Conservation (phyloP, 2,113 vertebrate species). For the Callorhinus ursinus region DNA sequence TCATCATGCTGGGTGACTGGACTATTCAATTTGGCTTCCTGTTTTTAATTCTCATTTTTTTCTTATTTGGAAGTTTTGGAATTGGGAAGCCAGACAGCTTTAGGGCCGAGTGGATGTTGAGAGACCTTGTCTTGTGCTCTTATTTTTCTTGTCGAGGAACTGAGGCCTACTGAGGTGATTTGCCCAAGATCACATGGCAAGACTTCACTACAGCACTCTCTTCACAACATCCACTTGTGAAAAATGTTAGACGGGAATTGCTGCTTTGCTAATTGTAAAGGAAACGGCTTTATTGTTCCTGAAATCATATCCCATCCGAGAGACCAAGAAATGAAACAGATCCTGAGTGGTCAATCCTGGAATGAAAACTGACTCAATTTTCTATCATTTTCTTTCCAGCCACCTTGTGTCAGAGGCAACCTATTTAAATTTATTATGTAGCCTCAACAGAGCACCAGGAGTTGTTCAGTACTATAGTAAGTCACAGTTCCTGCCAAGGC, state of each 20-base stretch:
- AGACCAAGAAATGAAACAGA: background rate
- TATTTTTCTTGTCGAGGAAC: background rate
- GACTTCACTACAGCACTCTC: background rate
- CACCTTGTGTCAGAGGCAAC: background rate
- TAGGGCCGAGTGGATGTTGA: background rate
- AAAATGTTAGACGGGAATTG: background rate
- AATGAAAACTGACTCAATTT: background rate
- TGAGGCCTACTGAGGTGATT: background rate
- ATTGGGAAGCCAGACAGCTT: background rate
- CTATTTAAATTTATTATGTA: background rate
- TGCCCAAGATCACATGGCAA: background rate
- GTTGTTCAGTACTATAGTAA: background rate
- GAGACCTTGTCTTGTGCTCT: background rate
- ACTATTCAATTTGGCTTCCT: background rate
- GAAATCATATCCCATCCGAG: background rate
- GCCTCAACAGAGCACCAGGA: background rate
- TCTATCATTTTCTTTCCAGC: background rate
- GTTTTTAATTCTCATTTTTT: background rate
- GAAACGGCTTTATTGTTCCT: background rate
- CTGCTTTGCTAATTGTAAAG: background rate
- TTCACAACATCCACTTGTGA: background rate
- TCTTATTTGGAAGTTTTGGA: background rate
- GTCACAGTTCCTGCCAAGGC: slow-evolving; percentile 46
- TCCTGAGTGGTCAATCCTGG: background rate
- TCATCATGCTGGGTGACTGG: rapidly evolving